Base-by-base conservation (phyloP, 1,140 invertebrate genomes). In the Acromyrmex heyeri region DNA sequence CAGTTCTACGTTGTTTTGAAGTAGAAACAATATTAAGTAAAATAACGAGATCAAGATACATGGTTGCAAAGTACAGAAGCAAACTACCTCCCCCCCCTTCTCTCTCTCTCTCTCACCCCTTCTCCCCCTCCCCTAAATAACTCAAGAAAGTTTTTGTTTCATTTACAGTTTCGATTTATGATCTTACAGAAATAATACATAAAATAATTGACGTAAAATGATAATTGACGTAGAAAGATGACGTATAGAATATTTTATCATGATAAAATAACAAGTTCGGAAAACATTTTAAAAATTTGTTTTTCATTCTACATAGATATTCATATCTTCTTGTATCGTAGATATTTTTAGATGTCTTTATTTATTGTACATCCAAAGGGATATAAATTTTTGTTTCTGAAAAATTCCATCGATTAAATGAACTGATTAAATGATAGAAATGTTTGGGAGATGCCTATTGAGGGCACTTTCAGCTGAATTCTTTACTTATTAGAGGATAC, bases 1-100 rank as follows among this genome's bases (percentile, higher is more conserved):
- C 55, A 83, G 79, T 83, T 83, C 24, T 61, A 34, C 30, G 38
- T 7, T 30, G 21, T 83, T 83, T 61, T 61, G 24, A 83, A 44
- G 7, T 44, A 61, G 55, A 62, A 75, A 83, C 53, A 67, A 83
- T 61, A 61, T 75, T 83, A 73, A 34, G 14, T 75, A 62, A 83
- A 83, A 83, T 61, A 82, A 44, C 34, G 34, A 44, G 38, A 57
- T 59, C 64, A n/a, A 72, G 55, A 73, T 21, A 73, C 16, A 27
- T 21, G 53, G 16, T 18, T 70, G 21, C 21, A 16, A 81, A 81
- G 7, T 53, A 59, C 53, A 57, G 12, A 81, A 44, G 38, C 34
- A 3, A 44, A 24, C 3, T 44, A 10, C 38, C 64, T 67, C 12
- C 14, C 38, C 65, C 24, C n/a, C 2, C n/a, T 14, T 21, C 4